Base-by-base conservation (phyloP, 2,113 vertebrate genomes). In the Cavia porcellus region DNA sequence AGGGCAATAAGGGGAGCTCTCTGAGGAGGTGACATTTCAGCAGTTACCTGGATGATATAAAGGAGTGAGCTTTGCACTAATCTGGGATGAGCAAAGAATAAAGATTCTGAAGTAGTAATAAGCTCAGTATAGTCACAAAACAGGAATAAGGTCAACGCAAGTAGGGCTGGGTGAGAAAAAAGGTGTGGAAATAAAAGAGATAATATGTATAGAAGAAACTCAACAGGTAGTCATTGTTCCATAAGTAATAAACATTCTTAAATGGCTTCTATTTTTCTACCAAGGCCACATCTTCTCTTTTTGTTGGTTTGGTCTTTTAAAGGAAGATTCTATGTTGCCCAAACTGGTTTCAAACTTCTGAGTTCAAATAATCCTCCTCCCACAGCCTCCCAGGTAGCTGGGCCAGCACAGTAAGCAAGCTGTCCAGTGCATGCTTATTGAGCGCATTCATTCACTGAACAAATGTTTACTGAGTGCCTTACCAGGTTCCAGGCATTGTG, bases 391-490 rank as follows among this genome's bases (percentile, higher is more conserved):
- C 20, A 47, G 13, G 80, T 45, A 92, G 66, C 64, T 72, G 28
- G 20, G 28, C 72, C 59, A 15, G 24, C 20, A 59, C 5, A 25
- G 35, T 25, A n/a, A n/a, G n/a, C n/a, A 45, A 1, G 50, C n/a
- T 28, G 12, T 28, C 28, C 45, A 38, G 52, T n/a, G 1, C 45
- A 25, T 57, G 62, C 35, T 81, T n/a, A 86, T n/a, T 77, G 57
- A 70, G 68, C 32, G 25, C 42, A 57, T 77, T 74, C 64, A 70
- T 70, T n/a, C n/a, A 28, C 2, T 92, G 79, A 47, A 61, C 88
- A 96, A 75, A 88, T 91, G 55, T 77, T 74, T 70, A 62, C 38
- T 55, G 38, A 47, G 79, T 80, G 70, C 32, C 79, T n/a, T 80
- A 45, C 83, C 47, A 84, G 45, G 35, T 68, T 10, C 75, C 70